A percentile compares a stretch with the other conserved stretches of the same genome.
Conservation (phyloP, 2,888 invertebrate genomes). For the Xestobium rufovillosum region DNA sequence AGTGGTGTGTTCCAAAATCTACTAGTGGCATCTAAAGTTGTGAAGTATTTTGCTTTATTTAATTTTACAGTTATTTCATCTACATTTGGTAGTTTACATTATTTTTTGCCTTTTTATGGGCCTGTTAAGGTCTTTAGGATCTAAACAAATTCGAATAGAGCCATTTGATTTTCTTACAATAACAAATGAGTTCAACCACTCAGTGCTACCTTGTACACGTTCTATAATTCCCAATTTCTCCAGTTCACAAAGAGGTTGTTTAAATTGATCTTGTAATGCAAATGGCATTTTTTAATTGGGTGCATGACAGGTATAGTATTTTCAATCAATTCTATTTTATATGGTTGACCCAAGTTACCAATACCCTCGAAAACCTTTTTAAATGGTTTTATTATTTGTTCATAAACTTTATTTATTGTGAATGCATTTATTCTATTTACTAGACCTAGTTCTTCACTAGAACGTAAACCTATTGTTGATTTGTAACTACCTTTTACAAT, state of each 20-base stretch:
- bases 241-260: conserved; percentile 16
- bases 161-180: conserved; percentile 21
- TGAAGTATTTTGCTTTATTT: conserved; percentile 17
- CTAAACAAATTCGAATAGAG: conserved; percentile 22
- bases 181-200: conserved; percentile 24
- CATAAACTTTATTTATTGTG: neutral
- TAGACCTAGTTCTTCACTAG: neutral
- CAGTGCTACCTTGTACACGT: conserved; percentile 16
- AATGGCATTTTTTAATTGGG: conserved; percentile 18
- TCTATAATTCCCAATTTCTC: conserved; percentile 17
- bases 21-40: conserved; percentile 16
- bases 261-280: conserved; percentile 13
- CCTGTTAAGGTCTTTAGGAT: conserved; percentile 22
- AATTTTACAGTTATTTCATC: conserved; percentile 20
- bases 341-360: conserved; percentile 12
- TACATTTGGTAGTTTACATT: conserved; percentile 16
- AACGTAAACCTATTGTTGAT: too few species aligned
- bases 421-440: neutral
- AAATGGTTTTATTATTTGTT: conserved; percentile 8
- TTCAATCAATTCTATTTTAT: conserved; percentile 14
- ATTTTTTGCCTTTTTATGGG: conserved; percentile 15
- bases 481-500: too few species aligned
- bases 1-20: conserved; percentile 19
- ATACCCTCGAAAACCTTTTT: conserved; percentile 15
- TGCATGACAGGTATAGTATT: conserved; percentile 13